A percentile compares a stretch with the other conserved stretches of the same genome.
These are phyloP conservation scores for Cottoperca gobio DNA, from an alignment of 2,797 vertebrate genomes.

Conservation along the genomic window DNA sequence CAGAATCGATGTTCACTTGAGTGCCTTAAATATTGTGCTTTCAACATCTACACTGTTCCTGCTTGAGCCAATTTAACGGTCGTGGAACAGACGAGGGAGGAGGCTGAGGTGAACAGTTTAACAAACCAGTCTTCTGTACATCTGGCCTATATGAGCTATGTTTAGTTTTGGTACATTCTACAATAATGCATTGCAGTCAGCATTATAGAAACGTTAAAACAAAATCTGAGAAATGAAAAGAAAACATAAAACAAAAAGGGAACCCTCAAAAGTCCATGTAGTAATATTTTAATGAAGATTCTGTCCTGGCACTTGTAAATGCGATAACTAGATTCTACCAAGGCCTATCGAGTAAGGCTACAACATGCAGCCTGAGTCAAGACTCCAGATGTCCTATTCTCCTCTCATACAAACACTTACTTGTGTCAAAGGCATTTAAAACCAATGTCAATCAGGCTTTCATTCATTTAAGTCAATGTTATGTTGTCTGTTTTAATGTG, in stretches of 20 bases:
- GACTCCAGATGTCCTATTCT: slow-evolving; percentile 62
- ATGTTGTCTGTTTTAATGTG: slow-evolving; percentile 43
- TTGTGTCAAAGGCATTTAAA: slow-evolving; percentile 65
- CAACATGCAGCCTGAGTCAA: slow-evolving; percentile 77
- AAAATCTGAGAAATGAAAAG: slow-evolving; percentile 54
- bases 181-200: slow-evolving; percentile 70
- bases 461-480: slow-evolving; percentile 16
- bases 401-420: slow-evolving; percentile 45
- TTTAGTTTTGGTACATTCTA: slow-evolving; percentile 82
- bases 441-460: slow-evolving; percentile 40
- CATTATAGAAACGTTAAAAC: slow-evolving; percentile 70
- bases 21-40: slow-evolving; percentile 82
- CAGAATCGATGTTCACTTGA: slow-evolving; percentile 51
- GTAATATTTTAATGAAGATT: slow-evolving; percentile 74
- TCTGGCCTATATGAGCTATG: slow-evolving; percentile 49
- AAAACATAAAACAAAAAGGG: slow-evolving; percentile 46
- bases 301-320: slow-evolving; percentile 83
- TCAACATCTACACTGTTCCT: slow-evolving; percentile 48
- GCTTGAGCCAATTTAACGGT: slow-evolving; percentile 52
- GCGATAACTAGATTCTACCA: slow-evolving; percentile 78
- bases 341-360: slow-evolving; percentile 77
- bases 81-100: slow-evolving; percentile 53
- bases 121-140: slow-evolving; percentile 47
- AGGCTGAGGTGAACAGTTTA: slow-evolving; percentile 50
- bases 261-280: slow-evolving; percentile 65